A percentile compares a stretch with the other conserved stretches of the same genome.
phyloP scores from a whole-genome alignment of 2,797 vertebrate genomes.

The Bufotes viridis region DNA sequence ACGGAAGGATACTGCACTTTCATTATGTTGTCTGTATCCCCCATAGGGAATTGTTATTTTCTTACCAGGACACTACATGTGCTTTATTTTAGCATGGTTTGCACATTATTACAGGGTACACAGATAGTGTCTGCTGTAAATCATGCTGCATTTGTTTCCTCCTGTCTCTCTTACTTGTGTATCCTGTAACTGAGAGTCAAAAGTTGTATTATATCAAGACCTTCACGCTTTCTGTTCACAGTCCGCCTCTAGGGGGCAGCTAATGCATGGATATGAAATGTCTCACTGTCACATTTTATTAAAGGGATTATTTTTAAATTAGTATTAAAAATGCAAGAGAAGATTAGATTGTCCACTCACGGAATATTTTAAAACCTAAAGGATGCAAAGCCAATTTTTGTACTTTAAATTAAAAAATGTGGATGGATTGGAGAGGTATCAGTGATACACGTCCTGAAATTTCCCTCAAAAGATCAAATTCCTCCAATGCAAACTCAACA shows the following conservation, averaged over 20 bases:
- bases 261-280: slow-evolving; percentile 16
- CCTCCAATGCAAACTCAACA: not conserved
- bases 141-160: not conserved
- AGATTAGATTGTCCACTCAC: slow-evolving; percentile 23
- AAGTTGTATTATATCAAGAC: not conserved
- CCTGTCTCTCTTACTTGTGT: not conserved
- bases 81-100: not conserved
- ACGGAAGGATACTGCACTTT: no score
- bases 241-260: slow-evolving; percentile 49
- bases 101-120: no score
- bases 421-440: slow-evolving; percentile 1
- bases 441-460: not conserved
- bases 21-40: no score
- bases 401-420: slow-evolving; percentile 1
- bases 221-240: not conserved
- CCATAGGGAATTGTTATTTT: no score
- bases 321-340: not conserved
- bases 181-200: not conserved
- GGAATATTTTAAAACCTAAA: not conserved
- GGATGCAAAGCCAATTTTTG: slow-evolving; percentile 21
- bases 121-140: not conserved
- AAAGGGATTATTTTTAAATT: slow-evolving; percentile 26
- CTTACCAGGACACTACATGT: no score
- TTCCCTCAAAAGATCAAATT: not conserved
- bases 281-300: not conserved